A percentile compares a stretch with the other conserved stretches of the same genome.
Evolutionary conservation across 2,113 vertebrate species (phyloP).

Genomic region (Narcine bancroftii): DNA sequence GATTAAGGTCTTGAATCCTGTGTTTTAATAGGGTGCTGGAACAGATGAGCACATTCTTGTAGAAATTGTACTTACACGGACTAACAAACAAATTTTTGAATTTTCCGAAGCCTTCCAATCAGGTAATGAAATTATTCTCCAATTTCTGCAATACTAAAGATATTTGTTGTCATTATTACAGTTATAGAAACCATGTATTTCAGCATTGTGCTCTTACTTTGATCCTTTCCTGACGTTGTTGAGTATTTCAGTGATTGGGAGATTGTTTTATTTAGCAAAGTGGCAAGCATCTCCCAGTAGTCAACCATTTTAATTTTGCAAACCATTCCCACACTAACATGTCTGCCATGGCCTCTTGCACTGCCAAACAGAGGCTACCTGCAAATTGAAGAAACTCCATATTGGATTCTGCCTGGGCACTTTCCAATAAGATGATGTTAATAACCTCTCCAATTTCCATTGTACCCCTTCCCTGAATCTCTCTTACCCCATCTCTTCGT

Average conservation of each 20-base stretch:
- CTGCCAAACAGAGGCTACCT: too few relatives aligned
- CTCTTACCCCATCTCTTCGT: too few relatives aligned
- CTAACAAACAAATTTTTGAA: background rate
- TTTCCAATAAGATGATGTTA: too few relatives aligned
- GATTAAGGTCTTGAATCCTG: background rate
- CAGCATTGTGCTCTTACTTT: background rate
- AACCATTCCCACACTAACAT: too few relatives aligned
- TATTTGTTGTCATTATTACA: background rate
- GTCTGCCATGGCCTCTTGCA: too few relatives aligned
- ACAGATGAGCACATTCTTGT: background rate
- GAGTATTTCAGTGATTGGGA: background rate
- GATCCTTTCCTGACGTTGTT: background rate
- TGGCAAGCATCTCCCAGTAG: too few relatives aligned
- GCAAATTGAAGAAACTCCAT: too few relatives aligned
- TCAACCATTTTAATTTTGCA: too few relatives aligned
- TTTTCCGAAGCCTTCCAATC: background rate
- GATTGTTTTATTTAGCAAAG: too few relatives aligned
- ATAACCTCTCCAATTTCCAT: too few relatives aligned
- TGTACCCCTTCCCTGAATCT: too few relatives aligned
- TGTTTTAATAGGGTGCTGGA: constrained; percentile 11
- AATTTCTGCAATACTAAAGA: background rate
- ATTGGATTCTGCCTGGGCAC: too few relatives aligned
- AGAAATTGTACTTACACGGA: background rate
- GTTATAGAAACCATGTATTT: background rate
- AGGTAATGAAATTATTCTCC: background rate